phyloP scores from a whole-genome alignment of 2,888 invertebrate species.

The Tribolium freemani region DNA sequence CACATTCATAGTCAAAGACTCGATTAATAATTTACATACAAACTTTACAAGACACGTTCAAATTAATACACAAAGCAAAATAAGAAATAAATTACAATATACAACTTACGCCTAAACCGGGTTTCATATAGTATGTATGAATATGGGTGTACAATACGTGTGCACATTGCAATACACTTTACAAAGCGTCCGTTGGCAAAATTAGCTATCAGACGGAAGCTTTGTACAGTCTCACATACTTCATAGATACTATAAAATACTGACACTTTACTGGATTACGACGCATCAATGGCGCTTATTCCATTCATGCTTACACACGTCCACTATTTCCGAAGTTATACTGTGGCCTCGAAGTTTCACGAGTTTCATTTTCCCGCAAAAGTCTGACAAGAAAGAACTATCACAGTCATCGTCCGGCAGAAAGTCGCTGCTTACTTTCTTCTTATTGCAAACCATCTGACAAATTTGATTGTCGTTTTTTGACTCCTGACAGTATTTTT shows the following conservation, averaged over 20 bases:
- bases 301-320: slow-evolving; percentile 19
- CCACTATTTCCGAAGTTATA: slow-evolving; percentile 12
- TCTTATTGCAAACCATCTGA: too few relatives aligned
- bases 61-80: slow-evolving; percentile 21
- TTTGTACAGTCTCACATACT: slow-evolving; percentile 33
- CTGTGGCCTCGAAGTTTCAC: slow-evolving; percentile 9
- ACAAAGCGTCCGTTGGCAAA: slow-evolving; percentile 33
- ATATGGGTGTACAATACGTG: slow-evolving; percentile 44
- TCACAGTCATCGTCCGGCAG: neutral
- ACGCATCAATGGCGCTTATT: neutral
- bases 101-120: slow-evolving; percentile 37
- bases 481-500: too few relatives aligned
- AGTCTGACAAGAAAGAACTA: neutral
- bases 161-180: slow-evolving; percentile 38
- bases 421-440: slow-evolving; percentile 1
- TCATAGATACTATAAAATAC: slow-evolving; percentile 44
- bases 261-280: slow-evolving; percentile 33
- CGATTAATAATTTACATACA: slow-evolving; percentile 58
- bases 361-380: slow-evolving; percentile 25
- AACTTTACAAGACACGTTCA: slow-evolving; percentile 51
- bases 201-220: slow-evolving; percentile 17
- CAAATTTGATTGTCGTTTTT: too few relatives aligned
- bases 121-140: slow-evolving; percentile 43
- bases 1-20: slow-evolving; percentile 59
- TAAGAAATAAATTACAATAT: slow-evolving; percentile 51